A percentile compares a stretch with the other conserved stretches of the same genome.
Conservation (phyloP, 2,888 invertebrate genomes). For the Tipula confusa region DNA sequence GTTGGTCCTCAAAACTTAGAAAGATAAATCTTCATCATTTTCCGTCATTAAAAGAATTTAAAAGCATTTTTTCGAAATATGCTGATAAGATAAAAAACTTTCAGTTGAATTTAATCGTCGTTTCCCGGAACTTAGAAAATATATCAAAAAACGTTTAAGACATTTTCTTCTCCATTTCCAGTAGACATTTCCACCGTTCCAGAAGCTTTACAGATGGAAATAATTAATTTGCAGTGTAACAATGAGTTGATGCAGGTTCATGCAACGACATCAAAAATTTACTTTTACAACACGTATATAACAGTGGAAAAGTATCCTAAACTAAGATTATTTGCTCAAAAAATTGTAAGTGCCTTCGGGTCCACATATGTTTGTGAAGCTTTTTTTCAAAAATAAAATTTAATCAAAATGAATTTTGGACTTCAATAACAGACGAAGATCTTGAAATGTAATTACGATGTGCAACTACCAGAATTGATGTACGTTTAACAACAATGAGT, state of each 20-base stretch:
- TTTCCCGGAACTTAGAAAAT: not conserved
- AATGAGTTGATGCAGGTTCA: not conserved
- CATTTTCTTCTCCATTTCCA: not conserved
- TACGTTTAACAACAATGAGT: no score
- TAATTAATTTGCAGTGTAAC: constrained; percentile 29
- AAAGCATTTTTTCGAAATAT: not conserved
- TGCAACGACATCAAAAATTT: constrained; percentile 20
- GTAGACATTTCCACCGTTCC: not conserved
- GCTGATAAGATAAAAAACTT: constrained; percentile 29
- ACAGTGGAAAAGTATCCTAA: constrained; percentile 30
- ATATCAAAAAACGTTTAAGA: constrained; percentile 29
- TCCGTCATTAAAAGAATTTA: not conserved
- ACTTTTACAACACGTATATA: constrained; percentile 26
- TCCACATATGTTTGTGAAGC: constrained; percentile 28
- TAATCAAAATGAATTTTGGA: constrained; percentile 20
- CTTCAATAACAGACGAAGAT: not conserved
- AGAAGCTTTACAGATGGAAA: constrained; percentile 26
- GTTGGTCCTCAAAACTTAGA: no score
- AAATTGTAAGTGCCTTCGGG: constrained; percentile 14
- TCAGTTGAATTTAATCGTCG: not conserved
- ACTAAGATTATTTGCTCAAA: constrained; percentile 30
- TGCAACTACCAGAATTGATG: no score
- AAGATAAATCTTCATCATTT: not conserved
- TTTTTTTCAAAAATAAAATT: constrained; percentile 29
- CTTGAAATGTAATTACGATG: constrained; percentile 27